A percentile compares a stretch with the other conserved stretches of the same genome.
Evolutionary conservation across 30 jellyfish, hydroid and myxozoan genomes (phyloP).

Genomic region (Aurelia aurita): DNA sequence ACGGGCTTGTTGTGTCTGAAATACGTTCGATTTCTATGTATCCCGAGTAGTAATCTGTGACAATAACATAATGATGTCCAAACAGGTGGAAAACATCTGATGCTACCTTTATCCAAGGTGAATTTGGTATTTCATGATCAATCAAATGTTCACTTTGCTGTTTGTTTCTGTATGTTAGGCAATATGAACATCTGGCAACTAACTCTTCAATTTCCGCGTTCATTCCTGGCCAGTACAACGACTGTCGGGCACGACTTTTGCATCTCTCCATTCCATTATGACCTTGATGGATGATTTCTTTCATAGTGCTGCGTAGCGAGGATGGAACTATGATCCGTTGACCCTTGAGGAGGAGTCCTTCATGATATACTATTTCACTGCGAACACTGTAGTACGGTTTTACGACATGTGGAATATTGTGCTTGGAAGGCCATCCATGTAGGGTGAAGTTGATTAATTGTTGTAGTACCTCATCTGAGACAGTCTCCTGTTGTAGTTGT

Average conservation of each 20-base stretch:
- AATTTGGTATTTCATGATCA: conserved; percentile 57
- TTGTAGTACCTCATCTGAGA: conserved; percentile 40
- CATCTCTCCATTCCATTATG: conserved; percentile 56
- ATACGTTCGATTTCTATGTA: conserved; percentile 30
- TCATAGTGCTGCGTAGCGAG: conserved; percentile 33
- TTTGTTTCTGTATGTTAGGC: conserved; percentile 41
- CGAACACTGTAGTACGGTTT: conserved; percentile 57
- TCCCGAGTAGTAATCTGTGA: conserved; percentile 44
- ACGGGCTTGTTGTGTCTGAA: conserved; percentile 18
- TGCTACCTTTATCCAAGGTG: conserved; percentile 59
- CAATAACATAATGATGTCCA: conserved; percentile 37
- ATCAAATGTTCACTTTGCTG: conserved; percentile 53
- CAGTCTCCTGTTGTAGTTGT: conserved; percentile 43
- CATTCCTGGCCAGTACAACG: conserved; percentile 70
- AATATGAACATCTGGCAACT: conserved; percentile 31
- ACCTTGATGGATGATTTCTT: conserved; percentile 56
- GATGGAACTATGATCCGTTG: conserved; percentile 65
- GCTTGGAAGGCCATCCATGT: conserved; percentile 60
- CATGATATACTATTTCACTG: conserved; percentile 45
- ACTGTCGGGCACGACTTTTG: conserved; percentile 53
- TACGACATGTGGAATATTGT: conserved; percentile 29
- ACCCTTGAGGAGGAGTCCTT: conserved; percentile 68
- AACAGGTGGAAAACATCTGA: conserved; percentile 45
- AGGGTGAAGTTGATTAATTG: conserved; percentile 41
- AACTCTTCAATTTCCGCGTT: conserved; percentile 43